Base-by-base conservation (phyloP, 2,113 vertebrate genomes). In the Gracilinanus agilis region DNA sequence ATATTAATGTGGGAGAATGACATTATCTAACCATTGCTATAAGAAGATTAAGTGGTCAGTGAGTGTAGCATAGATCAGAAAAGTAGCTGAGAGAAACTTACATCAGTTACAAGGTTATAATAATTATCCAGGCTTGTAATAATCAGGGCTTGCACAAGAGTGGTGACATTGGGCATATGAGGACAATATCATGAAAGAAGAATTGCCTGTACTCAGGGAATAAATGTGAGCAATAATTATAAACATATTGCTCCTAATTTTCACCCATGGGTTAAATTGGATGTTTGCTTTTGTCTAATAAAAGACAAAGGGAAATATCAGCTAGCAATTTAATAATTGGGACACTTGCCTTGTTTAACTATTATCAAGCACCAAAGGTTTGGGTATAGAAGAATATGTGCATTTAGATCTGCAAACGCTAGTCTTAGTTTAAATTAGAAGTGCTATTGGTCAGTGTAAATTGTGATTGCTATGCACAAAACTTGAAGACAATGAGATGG, bases 251-350 rank as follows among this genome's bases (percentile, higher is more conserved):
- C 11, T 94, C 93, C 95, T 95, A 44, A 12, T 95, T 88, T 96
- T 93, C 53, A 93, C 95, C 93, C 90, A 11, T 23, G 96, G 96
- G 55, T 91, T 95, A 3, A n/a, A 0, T 0, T 4, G 61, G 0
- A 56, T 92, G 94, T 89, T 95, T 93, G 93, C 9, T 49, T 92
- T 56, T 92, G 91, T 83, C 95, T 93, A 90, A 96, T 93, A 95
- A 92, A 94, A 93, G 89, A 83, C 92, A 61, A 95, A 90, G 93
- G 96, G 89, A 92, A 83, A 40, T 49, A 93, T 83, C 91, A 88
- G 88, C 92, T 88, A 88, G 96, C 95, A 96, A 96, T 95, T 75
- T 93, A 94, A 90, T 92, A 95, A 92, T 49, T 61, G 44, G 92
- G 89, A 88, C 54, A 49, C 91, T 96, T 93, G 89, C 90, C 29